Evolutionary conservation across 2,888 invertebrate species (phyloP).

Genomic region (Caradrina kadenii): DNA sequence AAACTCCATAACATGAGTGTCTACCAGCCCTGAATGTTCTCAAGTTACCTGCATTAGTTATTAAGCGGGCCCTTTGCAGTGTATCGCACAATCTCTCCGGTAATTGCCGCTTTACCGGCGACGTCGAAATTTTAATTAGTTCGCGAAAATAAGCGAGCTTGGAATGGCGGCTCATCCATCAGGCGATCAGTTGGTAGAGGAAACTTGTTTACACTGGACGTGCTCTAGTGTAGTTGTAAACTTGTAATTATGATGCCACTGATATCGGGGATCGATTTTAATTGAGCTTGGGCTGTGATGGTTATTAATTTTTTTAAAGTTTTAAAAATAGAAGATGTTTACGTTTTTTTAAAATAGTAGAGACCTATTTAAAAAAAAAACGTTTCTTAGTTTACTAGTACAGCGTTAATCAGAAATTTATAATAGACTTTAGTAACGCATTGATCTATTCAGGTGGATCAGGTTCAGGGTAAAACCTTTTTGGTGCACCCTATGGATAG

Average conservation of each 20-base stretch:
- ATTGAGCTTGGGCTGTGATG: slow-evolving; percentile 36
- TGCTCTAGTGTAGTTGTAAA: slow-evolving; percentile 32
- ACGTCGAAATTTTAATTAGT: slow-evolving; percentile 78
- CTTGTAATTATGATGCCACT: slow-evolving; percentile 44
- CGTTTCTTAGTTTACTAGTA: neutral
- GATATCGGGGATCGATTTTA: slow-evolving; percentile 54
- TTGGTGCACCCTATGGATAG: too few species aligned
- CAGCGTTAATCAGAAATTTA: neutral
- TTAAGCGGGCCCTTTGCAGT: slow-evolving; percentile 65
- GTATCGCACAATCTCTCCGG: slow-evolving; percentile 69
- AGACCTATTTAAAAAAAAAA: too few species aligned
- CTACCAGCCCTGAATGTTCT: slow-evolving; percentile 52
- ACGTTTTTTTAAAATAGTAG: too few species aligned
- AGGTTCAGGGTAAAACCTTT: neutral
- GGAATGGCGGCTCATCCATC: slow-evolving; percentile 60
- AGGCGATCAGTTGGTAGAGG: slow-evolving; percentile 36
- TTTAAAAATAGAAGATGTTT: neutral
- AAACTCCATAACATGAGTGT: slow-evolving; percentile 40
- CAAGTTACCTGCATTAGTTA: slow-evolving; percentile 63
- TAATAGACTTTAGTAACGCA: neutral
- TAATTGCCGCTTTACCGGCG: slow-evolving; percentile 72
- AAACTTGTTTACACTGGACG: slow-evolving; percentile 61
- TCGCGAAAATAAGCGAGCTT: slow-evolving; percentile 60
- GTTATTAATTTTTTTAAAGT: slow-evolving; percentile 15
- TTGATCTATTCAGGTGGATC: neutral